These are phyloP conservation scores for Xyliphius kryptos DNA, from an alignment of 2,113 vertebrate genomes.

Conservation along the genomic window DNA sequence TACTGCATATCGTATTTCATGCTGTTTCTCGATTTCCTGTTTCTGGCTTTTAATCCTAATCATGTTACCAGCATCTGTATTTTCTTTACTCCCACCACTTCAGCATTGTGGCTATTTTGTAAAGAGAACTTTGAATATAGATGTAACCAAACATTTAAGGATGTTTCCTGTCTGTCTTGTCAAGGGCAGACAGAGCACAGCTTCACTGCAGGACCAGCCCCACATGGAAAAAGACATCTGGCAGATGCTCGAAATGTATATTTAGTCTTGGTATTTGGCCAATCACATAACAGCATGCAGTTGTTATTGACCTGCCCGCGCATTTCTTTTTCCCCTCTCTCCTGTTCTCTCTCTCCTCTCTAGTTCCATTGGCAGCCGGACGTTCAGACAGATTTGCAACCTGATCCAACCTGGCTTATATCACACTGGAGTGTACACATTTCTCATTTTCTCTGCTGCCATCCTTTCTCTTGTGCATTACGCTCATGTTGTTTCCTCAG, in stretches of 20 bases:
- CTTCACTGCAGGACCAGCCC: slow-evolving; percentile 22
- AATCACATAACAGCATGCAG: slow-evolving; percentile 35
- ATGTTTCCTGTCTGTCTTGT: slow-evolving; percentile 25
- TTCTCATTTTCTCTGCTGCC: slow-evolving; percentile 17
- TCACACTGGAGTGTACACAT: slow-evolving; percentile 21
- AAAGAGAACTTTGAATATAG: too few relatives aligned
- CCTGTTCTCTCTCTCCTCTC: slow-evolving; percentile 6
- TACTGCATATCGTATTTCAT: too few relatives aligned
- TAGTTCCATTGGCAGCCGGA: slow-evolving; percentile 25
- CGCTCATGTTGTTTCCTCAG: slow-evolving; percentile 8
- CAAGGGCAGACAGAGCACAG: slow-evolving; percentile 22
- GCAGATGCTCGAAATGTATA: slow-evolving; percentile 29
- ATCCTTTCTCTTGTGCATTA: not conserved
- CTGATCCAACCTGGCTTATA: slow-evolving; percentile 28
- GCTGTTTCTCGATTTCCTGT: too few relatives aligned
- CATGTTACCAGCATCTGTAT: too few relatives aligned
- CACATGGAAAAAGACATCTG: slow-evolving; percentile 26
- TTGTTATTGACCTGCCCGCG: slow-evolving; percentile 46
- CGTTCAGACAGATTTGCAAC: slow-evolving; percentile 36
- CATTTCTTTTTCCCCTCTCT: slow-evolving; percentile 9
- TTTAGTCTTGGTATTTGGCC: slow-evolving; percentile 32
- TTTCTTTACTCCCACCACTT: not conserved
- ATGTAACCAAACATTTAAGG: too few relatives aligned
- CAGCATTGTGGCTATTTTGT: not conserved
- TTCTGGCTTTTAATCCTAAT: too few relatives aligned